Percentiles rank a stretch among this genome's conserved stretches.
Conservation (phyloP, 2,113 vertebrate species). For the Pycnonotus jocosus region DNA sequence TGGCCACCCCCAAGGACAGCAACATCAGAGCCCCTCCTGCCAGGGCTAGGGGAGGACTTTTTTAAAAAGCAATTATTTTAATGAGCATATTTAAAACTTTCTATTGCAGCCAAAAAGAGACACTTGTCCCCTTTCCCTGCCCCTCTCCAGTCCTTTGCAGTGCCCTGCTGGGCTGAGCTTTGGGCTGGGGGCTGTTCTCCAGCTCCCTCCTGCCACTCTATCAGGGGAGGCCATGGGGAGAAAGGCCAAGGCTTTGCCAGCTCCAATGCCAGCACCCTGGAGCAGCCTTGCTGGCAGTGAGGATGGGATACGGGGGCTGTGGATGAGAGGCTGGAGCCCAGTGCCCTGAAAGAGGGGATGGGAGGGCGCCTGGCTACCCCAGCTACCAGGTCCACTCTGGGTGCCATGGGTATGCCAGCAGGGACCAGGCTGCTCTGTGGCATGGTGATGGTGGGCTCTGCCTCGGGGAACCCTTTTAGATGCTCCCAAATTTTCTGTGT, state of each 20-base stretch:
- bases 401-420: not conserved
- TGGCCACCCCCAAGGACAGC: not conserved
- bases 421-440: not conserved
- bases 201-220: not conserved
- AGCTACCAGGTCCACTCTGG: not conserved
- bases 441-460: not conserved
- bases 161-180: not conserved
- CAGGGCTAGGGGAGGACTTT: not conserved
- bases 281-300: not conserved
- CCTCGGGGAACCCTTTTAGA: not conserved
- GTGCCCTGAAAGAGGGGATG: not conserved
- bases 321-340: not conserved
- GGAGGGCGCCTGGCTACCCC: not conserved
- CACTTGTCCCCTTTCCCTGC: not conserved
- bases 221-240: fast-evolving
- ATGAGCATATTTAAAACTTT: not conserved
- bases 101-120: not conserved
- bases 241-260: not conserved
- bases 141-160: not conserved
- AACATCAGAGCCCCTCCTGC: not conserved
- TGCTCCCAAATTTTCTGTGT: not conserved
- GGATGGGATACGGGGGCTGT: not conserved
- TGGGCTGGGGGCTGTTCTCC: not conserved
- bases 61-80: conserved; percentile 6
- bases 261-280: not conserved